A percentile compares a stretch with the other conserved stretches of the same genome.
Conservation (phyloP, 2,113 vertebrate genomes). For the Acrocephalus kingi region DNA sequence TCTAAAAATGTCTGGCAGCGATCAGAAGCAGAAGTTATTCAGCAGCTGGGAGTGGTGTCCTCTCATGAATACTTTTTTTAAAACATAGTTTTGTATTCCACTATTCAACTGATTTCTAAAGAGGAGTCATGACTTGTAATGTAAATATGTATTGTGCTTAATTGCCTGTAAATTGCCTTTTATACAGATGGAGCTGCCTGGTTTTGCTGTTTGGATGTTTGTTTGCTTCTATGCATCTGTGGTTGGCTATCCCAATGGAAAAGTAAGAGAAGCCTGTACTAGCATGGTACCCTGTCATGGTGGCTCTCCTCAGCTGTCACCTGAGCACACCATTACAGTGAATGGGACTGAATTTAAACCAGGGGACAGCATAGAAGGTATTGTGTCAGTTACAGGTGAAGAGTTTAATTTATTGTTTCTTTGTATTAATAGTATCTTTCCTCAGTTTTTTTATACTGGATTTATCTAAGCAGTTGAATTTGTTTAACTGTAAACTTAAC, state of each 20-base stretch:
- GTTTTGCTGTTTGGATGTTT: constrained; percentile 10
- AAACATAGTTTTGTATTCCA: not conserved
- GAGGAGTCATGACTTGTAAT: not conserved
- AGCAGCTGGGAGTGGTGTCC: not conserved
- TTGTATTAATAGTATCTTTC: not conserved
- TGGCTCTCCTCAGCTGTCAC: constrained; percentile 26
- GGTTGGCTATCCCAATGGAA: constrained; percentile 74
- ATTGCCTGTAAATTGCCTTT: not conserved
- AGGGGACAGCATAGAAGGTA: constrained; percentile 83
- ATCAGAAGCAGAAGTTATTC: not conserved
- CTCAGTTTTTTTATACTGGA: not conserved
- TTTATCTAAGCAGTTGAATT: not conserved
- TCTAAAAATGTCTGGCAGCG: not conserved
- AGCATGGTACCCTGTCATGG: constrained; percentile 81
- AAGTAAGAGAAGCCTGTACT: constrained; percentile 72
- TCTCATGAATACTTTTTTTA: not conserved
- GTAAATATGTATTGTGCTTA: not conserved
- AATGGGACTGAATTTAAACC: constrained; percentile 74
- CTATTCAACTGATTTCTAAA: not conserved
- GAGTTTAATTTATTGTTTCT: not conserved
- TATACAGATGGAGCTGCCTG: constrained; percentile 66
- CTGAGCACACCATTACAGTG: constrained; percentile 72
- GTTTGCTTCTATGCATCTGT: constrained; percentile 3
- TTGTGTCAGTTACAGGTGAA: not conserved
- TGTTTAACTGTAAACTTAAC: too few species aligned